phyloP scores from a whole-genome alignment of 2,113 vertebrate species.

The Mugil cephalus region DNA sequence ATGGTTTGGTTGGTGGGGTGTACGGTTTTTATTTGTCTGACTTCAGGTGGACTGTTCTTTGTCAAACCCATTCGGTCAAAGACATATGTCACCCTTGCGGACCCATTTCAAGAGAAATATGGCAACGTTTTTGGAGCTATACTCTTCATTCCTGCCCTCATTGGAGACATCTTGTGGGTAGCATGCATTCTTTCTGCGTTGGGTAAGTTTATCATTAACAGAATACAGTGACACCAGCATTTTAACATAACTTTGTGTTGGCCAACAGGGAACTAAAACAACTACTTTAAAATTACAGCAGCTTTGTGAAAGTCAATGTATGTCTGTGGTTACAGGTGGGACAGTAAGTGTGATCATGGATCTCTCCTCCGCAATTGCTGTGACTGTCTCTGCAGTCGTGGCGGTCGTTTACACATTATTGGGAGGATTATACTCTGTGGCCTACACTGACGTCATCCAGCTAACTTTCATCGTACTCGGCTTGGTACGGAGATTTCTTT shows the following conservation, averaged over 20 bases:
- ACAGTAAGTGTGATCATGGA: conserved; percentile 83
- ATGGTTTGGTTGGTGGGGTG: no score
- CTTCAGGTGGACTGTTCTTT: conserved; percentile 82
- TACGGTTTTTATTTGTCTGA: background rate
- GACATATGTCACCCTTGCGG: conserved; percentile 84
- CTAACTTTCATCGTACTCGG: conserved; percentile 79
- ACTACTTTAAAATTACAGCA: background rate
- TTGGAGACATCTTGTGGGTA: conserved; percentile 86
- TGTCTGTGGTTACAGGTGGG: conserved; percentile 70
- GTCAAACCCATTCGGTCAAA: conserved; percentile 82
- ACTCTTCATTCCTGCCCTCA: conserved; percentile 81
- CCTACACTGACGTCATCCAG: conserved; percentile 86
- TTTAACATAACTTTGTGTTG: no score
- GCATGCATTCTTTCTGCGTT: conserved; percentile 82
- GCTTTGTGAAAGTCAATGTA: background rate
- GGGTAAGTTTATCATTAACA: conserved; percentile 63
- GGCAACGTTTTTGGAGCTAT: conserved; percentile 77
- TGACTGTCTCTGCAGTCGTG: conserved; percentile 79
- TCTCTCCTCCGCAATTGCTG: conserved; percentile 70
- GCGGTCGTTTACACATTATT: conserved; percentile 83
- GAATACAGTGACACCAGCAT: no score
- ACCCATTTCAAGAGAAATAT: conserved; percentile 83
- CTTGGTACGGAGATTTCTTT: conserved; percentile 65
- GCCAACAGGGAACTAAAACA: background rate
- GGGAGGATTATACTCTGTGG: conserved; percentile 87